A percentile compares a stretch with the other conserved stretches of the same genome.
Conservation (phyloP, 2,797 vertebrate genomes). For the Sebastes diploproa region DNA sequence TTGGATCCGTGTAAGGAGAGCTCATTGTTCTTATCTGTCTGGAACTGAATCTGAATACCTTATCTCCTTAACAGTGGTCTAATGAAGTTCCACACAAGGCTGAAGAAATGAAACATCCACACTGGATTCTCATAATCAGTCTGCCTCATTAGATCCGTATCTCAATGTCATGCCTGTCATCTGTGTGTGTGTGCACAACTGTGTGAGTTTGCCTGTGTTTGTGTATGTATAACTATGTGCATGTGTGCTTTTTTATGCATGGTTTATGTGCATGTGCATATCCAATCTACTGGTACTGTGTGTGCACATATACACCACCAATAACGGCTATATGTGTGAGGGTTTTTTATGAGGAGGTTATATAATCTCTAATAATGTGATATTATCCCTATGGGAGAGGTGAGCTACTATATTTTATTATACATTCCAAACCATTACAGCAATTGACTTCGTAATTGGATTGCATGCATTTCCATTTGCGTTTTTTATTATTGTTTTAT, state of each 20-base stretch:
- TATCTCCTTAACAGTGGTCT: constrained; percentile 43
- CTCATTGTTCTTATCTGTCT: constrained; percentile 34
- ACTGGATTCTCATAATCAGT: constrained; percentile 33
- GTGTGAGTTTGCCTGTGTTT: neutral
- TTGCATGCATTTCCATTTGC: constrained; percentile 21
- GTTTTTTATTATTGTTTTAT: neutral
- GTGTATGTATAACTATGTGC: neutral
- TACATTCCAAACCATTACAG: neutral
- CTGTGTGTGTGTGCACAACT: neutral
- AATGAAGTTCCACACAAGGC: constrained; percentile 50
- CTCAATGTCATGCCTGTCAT: constrained; percentile 26
- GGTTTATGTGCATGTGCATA: neutral
- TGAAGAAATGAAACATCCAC: constrained; percentile 39
- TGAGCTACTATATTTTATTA: constrained; percentile 8
- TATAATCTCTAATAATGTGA: constrained; percentile 25
- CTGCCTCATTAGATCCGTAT: constrained; percentile 42
- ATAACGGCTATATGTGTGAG: neutral
- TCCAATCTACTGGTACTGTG: neutral
- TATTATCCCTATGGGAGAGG: constrained; percentile 3
- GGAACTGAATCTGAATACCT: constrained; percentile 31
- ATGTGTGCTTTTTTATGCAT: neutral
- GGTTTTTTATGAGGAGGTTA: neutral
- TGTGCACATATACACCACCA: neutral
- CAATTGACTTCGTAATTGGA: constrained; percentile 13
- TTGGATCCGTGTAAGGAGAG: constrained; percentile 20